These are phyloP conservation scores for Podarcis muralis DNA, from an alignment of 2,113 vertebrate genomes.

Conservation along the genomic window DNA sequence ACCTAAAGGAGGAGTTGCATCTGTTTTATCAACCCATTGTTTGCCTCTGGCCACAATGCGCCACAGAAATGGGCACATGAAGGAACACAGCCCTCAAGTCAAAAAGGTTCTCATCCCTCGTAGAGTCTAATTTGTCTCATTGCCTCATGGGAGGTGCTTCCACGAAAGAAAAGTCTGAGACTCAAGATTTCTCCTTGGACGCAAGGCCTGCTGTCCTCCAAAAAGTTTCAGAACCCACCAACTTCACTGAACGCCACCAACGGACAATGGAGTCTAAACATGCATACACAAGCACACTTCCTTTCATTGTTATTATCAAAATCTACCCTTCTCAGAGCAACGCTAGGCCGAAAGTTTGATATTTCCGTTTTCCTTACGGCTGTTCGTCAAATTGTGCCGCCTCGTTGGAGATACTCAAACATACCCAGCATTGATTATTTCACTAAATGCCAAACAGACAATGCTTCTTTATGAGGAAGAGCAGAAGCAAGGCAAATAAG, in stretches of 20 bases:
- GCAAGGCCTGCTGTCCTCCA: not conserved
- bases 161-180: not conserved
- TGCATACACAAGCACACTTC: not conserved
- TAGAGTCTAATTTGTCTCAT: not conserved
- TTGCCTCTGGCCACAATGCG: too few relatives aligned
- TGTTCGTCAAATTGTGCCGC: not conserved
- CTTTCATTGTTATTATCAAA: not conserved
- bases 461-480: conserved; percentile 51
- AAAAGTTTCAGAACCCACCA: not conserved
- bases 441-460: conserved; percentile 57
- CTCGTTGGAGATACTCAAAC: not conserved
- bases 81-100: not conserved
- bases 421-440: conserved; percentile 48
- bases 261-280: not conserved
- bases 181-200: not conserved
- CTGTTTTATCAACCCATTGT: too few relatives aligned
- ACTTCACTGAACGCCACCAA: not conserved
- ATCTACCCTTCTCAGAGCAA: not conserved
- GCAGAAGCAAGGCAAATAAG: conserved; percentile 64
- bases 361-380: not conserved
- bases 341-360: not conserved
- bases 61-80: too few relatives aligned
- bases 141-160: not conserved
- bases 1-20: too few relatives aligned
- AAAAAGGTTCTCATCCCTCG: not conserved